Evolutionary conservation across 1,140 invertebrate genomes (phyloP), one percentile per base, ranked within the genome.

Genomic region (Drosophila busckii): DNA sequence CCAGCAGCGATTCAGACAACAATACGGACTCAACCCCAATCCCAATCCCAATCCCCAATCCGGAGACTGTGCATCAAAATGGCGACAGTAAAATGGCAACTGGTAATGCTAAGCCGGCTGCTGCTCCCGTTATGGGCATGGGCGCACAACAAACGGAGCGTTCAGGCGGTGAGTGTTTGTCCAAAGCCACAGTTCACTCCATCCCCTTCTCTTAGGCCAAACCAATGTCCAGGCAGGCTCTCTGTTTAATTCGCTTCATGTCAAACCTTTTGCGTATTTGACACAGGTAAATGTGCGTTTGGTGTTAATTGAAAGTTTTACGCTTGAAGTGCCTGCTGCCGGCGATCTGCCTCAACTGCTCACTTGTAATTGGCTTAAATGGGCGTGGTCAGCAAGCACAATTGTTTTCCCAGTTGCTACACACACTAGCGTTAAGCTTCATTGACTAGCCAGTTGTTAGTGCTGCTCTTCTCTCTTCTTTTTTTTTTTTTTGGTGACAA

Each of bases 301-400:
- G 59, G 59, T 67, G 63, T 67, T 62, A 67, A 67, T 67, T 67
- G 63, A 67, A 63, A 67, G 38, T 63, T 67, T 67, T 67, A 67
- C 63, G 59, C 45, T 23, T 62, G 45, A 56, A 46, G 59, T 55
- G 45, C 22, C 50, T 58, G 38, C 37, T 42, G 6, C 12, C 48
- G 20, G 8, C 15, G 6, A 38, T n/a, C 46, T 29, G 38, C 13
- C 13, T n/a, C 49, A 34, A 55, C 20, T 61, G 20, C 28, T 26
- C 42, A 42, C 56, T 41, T 64, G 52, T 44, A 59, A 68, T 63
- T 50, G 53, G 45, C 46, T 63, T 63, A 67, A 64, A 23, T 56
- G 52, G 52, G 54, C 45, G 44, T 60, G 20, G 40, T 19, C 13
- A 28, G n/a, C n/a, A n/a, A n/a, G n/a, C n/a, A n/a, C n/a, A n/a